phyloP scores from a whole-genome alignment of 2,797 vertebrate genomes.

The Fistularia tabacaria region DNA sequence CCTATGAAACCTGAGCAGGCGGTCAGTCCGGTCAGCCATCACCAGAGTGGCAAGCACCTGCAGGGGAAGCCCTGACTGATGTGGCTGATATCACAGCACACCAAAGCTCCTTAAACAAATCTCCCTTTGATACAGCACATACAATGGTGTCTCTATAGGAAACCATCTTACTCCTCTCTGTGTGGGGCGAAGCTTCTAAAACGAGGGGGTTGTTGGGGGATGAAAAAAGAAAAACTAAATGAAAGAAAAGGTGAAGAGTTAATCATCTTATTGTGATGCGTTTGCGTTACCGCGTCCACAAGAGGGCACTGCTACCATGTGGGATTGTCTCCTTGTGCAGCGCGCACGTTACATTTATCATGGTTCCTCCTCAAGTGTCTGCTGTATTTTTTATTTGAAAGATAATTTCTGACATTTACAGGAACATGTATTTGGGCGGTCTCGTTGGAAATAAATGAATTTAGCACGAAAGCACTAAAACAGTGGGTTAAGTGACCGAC shows the following conservation, averaged over 20 bases:
- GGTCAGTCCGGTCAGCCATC: slow-evolving; percentile 13
- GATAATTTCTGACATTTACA: too few relatives aligned
- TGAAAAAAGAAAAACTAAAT: too few relatives aligned
- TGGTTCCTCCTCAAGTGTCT: too few relatives aligned
- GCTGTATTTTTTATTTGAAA: too few relatives aligned
- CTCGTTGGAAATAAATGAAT: too few relatives aligned
- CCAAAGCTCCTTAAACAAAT: slow-evolving; percentile 69
- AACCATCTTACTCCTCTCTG: slow-evolving; percentile 28
- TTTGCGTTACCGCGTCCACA: slow-evolving; percentile 55
- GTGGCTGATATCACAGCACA: slow-evolving; percentile 68
- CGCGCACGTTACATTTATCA: too few relatives aligned
- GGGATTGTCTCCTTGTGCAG: background rate
- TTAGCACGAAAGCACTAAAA: too few relatives aligned
- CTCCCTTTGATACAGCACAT: slow-evolving; percentile 72
- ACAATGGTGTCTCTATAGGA: slow-evolving; percentile 76
- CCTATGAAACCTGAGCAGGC: slow-evolving; percentile 65
- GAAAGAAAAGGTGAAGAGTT: too few relatives aligned
- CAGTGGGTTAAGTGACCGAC: too few relatives aligned
- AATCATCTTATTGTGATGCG: background rate
- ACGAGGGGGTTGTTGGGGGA: too few relatives aligned
- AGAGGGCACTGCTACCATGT: slow-evolving; percentile 62
- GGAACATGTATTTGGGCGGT: too few relatives aligned
- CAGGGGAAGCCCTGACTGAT: slow-evolving; percentile 65
- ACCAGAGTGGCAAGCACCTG: slow-evolving; percentile 63
- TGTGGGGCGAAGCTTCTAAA: slow-evolving; percentile 13